Evolutionary conservation across 2,797 vertebrate genomes (phyloP).

Genomic region (Macroramphosus scolopax): DNA sequence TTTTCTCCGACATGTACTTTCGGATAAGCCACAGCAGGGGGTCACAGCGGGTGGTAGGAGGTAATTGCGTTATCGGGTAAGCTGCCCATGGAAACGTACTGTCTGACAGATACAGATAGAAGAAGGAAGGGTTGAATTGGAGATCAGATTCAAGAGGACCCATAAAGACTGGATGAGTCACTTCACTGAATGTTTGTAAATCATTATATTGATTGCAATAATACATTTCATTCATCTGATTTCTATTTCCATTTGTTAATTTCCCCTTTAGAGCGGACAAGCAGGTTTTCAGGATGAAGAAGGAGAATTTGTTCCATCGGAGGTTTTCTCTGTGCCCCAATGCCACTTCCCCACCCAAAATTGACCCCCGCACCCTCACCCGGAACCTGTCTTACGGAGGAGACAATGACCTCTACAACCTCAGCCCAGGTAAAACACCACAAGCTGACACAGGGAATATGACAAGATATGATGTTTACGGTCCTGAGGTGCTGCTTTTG

Average conservation of each 20-base stretch:
- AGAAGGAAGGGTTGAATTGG: too few relatives aligned
- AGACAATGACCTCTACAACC: slow-evolving; percentile 84
- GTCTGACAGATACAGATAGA: too few relatives aligned
- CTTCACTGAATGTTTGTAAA: too few relatives aligned
- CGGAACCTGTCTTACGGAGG: slow-evolving; percentile 88
- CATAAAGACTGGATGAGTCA: too few relatives aligned
- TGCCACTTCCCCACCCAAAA: slow-evolving; percentile 87
- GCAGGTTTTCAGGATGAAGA: slow-evolving; percentile 89
- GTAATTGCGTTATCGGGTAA: too few relatives aligned
- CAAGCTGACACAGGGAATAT: not conserved
- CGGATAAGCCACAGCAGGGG: too few relatives aligned
- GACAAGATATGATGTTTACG: not conserved
- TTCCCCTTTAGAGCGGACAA: slow-evolving; percentile 77
- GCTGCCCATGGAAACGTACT: too few relatives aligned
- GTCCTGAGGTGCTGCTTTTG: slow-evolving; percentile 37
- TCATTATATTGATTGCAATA: too few relatives aligned
- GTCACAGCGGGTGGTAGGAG: too few relatives aligned
- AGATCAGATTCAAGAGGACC: too few relatives aligned
- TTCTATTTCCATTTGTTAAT: slow-evolving; percentile 15
- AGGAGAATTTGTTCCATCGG: slow-evolving; percentile 91
- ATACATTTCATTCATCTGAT: slow-evolving; percentile 2
- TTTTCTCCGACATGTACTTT: too few relatives aligned
- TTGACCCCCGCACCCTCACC: slow-evolving; percentile 83
- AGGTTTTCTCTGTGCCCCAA: slow-evolving; percentile 90
- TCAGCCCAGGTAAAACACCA: slow-evolving; percentile 84